phyloP scores from a whole-genome alignment of 1,140 invertebrate genomes.

The Araneus ventricosus region DNA sequence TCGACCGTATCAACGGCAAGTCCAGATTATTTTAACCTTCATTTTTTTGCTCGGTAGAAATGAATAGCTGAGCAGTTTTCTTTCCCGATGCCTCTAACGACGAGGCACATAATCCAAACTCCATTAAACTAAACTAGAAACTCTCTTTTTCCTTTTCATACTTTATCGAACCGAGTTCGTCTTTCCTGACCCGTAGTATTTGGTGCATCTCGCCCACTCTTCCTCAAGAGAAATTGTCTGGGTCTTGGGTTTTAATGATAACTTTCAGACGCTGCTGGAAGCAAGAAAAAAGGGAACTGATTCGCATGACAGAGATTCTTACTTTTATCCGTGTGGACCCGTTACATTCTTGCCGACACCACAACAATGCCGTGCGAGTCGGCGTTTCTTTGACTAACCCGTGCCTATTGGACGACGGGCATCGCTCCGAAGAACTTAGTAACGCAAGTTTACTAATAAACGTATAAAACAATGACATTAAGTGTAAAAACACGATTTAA shows the following conservation, averaged over 20 bases:
- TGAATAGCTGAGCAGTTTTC: slow-evolving; percentile 1
- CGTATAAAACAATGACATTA: too few relatives aligned
- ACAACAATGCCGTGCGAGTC: background rate
- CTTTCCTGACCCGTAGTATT: slow-evolving; percentile 8
- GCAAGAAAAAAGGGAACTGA: background rate
- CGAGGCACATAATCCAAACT: background rate
- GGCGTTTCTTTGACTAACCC: background rate
- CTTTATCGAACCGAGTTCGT: background rate
- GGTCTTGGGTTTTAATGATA: slow-evolving; percentile 6
- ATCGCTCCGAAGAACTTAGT: background rate
- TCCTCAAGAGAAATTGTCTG: background rate
- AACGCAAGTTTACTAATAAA: too few relatives aligned
- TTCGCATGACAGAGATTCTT: background rate
- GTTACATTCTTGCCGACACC: background rate
- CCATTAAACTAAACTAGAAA: slow-evolving; percentile 24
- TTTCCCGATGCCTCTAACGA: background rate
- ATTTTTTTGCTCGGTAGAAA: background rate
- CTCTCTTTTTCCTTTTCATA: background rate
- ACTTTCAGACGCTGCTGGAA: background rate
- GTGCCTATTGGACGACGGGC: background rate
- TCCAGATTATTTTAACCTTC: slow-evolving; percentile 24
- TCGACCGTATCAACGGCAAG: slow-evolving; percentile 9
- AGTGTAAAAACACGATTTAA: too few relatives aligned
- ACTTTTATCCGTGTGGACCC: background rate
- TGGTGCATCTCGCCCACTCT: background rate